Conservation (phyloP, 2,888 invertebrate species). For the Acanthosoma haemorrhoidale region DNA sequence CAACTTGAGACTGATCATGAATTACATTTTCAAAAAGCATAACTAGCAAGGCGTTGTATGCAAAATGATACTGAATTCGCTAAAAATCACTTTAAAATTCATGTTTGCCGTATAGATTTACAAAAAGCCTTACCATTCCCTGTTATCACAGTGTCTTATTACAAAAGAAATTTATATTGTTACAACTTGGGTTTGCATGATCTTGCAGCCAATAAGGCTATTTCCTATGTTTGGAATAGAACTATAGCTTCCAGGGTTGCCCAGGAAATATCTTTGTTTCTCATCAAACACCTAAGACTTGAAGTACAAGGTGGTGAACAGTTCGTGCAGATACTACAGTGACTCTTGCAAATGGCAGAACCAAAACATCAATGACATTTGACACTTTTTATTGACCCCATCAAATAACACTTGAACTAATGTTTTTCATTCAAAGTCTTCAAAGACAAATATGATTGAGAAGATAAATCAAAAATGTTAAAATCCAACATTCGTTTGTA, state of each 20-base stretch:
- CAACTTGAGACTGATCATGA: too few relatives aligned
- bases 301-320: background rate
- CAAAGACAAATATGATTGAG: too few relatives aligned
- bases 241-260: background rate
- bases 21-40: background rate
- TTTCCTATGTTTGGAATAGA: constrained; percentile 3
- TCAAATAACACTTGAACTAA: too few relatives aligned
- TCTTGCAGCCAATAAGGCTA: background rate
- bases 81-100: background rate
- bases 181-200: background rate
- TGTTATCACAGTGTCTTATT: background rate
- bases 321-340: background rate
- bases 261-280: background rate
- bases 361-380: too few relatives aligned
- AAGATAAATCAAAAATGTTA: too few relatives aligned
- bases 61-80: background rate
- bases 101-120: background rate
- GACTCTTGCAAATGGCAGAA: too few relatives aligned
- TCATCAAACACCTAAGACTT: background rate
- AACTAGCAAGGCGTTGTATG: background rate
- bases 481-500: too few relatives aligned
- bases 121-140: background rate
- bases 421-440: too few relatives aligned
- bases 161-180: background rate
- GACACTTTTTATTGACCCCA: too few relatives aligned